phyloP scores from a whole-genome alignment of 2,113 vertebrate species.

The Tragelaphus scriptus region DNA sequence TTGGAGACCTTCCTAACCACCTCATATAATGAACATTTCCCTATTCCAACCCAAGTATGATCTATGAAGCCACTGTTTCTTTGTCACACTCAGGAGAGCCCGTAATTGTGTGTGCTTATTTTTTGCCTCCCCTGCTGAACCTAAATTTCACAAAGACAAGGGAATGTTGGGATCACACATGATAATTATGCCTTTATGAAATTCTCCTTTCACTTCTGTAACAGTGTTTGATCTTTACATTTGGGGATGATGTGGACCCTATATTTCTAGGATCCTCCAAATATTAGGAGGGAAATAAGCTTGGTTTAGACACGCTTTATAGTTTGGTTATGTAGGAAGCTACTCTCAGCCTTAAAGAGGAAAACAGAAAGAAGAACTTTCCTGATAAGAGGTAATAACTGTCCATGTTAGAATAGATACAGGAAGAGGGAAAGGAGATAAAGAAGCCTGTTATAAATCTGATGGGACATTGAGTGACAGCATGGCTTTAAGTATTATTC shows the following conservation, averaged over 20 bases:
- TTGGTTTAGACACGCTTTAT: neutral
- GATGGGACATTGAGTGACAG: neutral
- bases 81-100: neutral
- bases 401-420: neutral
- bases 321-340: neutral
- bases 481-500: neutral
- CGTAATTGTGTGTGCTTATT: neutral
- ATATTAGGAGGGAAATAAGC: neutral
- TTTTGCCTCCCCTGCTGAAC: neutral
- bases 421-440: neutral
- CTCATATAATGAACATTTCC: neutral
- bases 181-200: neutral
- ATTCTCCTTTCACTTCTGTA: neutral
- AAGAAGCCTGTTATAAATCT: neutral
- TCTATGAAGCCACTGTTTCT: neutral
- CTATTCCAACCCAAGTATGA: neutral
- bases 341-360: neutral
- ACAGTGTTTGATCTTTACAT: neutral
- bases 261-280: neutral
- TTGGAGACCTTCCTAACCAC: too few relatives aligned
- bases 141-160: neutral
- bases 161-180: neutral
- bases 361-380: neutral
- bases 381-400: neutral
- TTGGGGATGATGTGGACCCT: neutral